Evolutionary conservation across 2,888 invertebrate species (phyloP), one percentile per base, ranked within the genome.

Genomic region (Spatulosminthurus flaviceps): DNA sequence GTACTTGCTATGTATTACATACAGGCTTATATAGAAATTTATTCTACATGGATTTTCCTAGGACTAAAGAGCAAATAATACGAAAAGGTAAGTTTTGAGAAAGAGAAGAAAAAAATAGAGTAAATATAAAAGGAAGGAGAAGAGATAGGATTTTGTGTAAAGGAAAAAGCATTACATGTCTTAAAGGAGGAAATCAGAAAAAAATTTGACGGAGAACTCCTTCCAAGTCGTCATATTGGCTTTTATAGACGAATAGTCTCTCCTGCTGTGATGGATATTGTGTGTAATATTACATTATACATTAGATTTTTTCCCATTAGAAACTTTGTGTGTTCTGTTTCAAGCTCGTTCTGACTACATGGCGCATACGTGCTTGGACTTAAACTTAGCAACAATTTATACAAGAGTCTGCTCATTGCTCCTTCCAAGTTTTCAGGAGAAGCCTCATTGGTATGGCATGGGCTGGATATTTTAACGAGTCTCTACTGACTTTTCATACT

Each of bases 161-260:
- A 51, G 7, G 51, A 19, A 34, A 9, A 9, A 34, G 34, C 34
- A 34, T 34, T 34, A 34, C 4, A 22, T 4, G 22, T n/a, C n/a
- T n/a, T 22, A 66, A 29, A 29, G 28, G 69, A 69, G 29, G 29
- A 29, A 16, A 1, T 29, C n/a, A n/a, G 7, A n/a, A 16, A 66
- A 22, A 24, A 66, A 16, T 24, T n/a, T 66, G 66, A 66, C n/a
- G 34, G 69, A 28, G 34, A 13, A 29, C 29, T 28, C 28, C n/a
- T n/a, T 66, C 16, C 29, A 29, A 70, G 29, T 73, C 29, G 73
- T 60, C 60, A 72, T 43, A 43, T 72, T 72, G 43, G 26, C 72
- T 73, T 73, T 60, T 60, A 73, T 73, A 73, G 73, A 73, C 73
- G 60, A 73, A 73, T 73, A 73, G 73, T 51, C 73, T 60, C 73